Base-by-base conservation (phyloP, 2,888 invertebrate genomes). In the Polylopha cassiicola region DNA sequence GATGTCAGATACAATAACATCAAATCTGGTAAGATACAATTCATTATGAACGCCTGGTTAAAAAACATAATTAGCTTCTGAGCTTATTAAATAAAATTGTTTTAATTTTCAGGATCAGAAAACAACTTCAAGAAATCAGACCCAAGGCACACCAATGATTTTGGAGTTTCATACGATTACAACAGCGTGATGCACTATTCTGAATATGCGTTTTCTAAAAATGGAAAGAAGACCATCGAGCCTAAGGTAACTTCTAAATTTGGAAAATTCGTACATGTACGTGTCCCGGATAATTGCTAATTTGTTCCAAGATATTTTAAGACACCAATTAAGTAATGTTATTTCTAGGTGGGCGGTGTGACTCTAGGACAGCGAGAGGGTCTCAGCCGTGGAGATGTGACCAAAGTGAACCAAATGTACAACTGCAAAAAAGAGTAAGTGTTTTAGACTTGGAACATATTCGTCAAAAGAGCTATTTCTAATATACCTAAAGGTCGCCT, bases 131-230 rank as follows among this genome's bases (percentile, higher is more conserved):
- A 88, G 47, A 94, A 92, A 68, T 87, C 90, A 0, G 78, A 87
- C 3, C 56, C 78, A 4, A 73, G 79, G 4, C 77, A 72, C 16
- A 87, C 90, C 0, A 78, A 88, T 31, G 90, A 87, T n/a, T 93
- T 87, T 61, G 92, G 91, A 0, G 88, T 94, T 0, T 78, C 87
- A 0, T 94, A 94, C 59, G 94, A 94, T 69, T 94, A 91, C 67
- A 88, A 89, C 53, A 93, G 93, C 52, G 92, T 94, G 1, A 93
- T 94, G 93, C 94, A 94, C 63, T 94, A 94, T 68, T 93, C 93
- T 0, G 87, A 88, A 11, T 89, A 88, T 29, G 93, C 94, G 2
- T 94, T 94, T 73, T 91, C 93, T 2, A 86, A 61, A 39, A 94
- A 94, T 64, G 88, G 89, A 4, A 76, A 86, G 55, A 89, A 91